Conservation (phyloP, 2,888 invertebrate genomes). For the Chironomus tentans region DNA sequence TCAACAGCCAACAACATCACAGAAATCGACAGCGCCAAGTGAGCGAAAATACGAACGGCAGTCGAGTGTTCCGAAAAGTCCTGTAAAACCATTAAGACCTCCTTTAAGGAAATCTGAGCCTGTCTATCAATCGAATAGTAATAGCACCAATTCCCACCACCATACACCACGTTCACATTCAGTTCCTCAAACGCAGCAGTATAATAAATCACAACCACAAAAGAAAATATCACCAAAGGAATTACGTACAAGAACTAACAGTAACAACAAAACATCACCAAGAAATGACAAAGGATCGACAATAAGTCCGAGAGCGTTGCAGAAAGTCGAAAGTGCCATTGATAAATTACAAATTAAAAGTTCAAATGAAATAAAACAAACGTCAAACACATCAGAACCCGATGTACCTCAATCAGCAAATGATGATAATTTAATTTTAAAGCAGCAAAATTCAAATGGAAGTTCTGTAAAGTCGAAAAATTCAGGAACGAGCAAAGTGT, state of each 20-base stretch:
- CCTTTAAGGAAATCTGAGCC: background rate
- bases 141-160: too few species aligned
- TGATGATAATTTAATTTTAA: background rate
- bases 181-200: background rate
- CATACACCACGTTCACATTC: background rate
- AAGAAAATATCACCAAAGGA: conserved; percentile 13
- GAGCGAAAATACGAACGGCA: background rate
- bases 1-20: background rate
- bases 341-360: background rate
- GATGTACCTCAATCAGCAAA: background rate
- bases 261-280: background rate
- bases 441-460: conserved; percentile 14
- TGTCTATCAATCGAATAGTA: too few species aligned
- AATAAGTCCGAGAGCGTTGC: background rate
- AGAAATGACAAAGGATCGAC: background rate
- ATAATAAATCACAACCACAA: background rate
- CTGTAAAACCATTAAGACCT: background rate
- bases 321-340: background rate
- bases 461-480: background rate
- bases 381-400: background rate
- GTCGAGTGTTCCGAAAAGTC: background rate
- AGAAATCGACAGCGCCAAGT: background rate
- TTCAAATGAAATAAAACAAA: background rate
- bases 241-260: background rate
- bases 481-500: background rate